Conservation (phyloP, 2,797 vertebrate species). For the Galagoides demidoff region DNA sequence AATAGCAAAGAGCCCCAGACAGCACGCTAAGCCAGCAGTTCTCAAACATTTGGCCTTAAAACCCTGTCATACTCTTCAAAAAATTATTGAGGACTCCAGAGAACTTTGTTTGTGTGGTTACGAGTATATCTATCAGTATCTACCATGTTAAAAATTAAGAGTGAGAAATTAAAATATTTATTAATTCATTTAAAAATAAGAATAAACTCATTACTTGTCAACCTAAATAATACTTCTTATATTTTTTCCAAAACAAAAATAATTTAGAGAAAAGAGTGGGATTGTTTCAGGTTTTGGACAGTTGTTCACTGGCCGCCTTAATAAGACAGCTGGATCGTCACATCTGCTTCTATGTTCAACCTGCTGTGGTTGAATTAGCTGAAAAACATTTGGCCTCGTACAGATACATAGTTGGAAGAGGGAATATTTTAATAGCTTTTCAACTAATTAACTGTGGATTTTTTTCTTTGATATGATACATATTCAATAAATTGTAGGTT, state of each 20-base stretch:
- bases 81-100: not conserved
- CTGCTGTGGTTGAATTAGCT: not conserved
- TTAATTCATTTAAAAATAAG: slow-evolving; percentile 8
- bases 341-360: not conserved
- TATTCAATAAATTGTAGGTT: not conserved
- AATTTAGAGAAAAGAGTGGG: not conserved
- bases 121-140: not conserved
- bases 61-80: not conserved
- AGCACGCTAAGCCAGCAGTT: not conserved
- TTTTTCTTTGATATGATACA: not conserved
- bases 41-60: not conserved
- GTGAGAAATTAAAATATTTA: not conserved
- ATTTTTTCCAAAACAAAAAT: not conserved
- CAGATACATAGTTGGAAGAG: not conserved
- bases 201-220: not conserved
- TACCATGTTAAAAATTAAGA: not conserved
- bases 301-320: not conserved
- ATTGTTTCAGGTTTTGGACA: not conserved
- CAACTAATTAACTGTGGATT: not conserved
- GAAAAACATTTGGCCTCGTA: not conserved
- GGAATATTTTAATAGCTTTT: not conserved
- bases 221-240: slow-evolving; percentile 3
- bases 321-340: not conserved
- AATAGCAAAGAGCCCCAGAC: accelerated
- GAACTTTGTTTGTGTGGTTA: not conserved